Conservation (phyloP, 2,888 invertebrate genomes). For the Caenorhabditis imperialis region DNA sequence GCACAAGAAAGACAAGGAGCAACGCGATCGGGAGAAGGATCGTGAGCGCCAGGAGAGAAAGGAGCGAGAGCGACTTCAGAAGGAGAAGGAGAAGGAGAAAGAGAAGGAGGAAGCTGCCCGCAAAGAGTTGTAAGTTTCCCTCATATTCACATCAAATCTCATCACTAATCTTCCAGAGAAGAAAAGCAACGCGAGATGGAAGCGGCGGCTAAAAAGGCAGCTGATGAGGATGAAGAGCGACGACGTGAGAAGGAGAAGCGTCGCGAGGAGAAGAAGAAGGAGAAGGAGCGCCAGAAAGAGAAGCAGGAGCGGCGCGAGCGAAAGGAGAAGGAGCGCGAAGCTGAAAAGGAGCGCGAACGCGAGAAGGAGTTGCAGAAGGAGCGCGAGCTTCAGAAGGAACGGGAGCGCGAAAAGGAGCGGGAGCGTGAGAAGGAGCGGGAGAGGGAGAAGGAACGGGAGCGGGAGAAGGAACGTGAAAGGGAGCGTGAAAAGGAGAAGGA, state of each 20-base stretch:
- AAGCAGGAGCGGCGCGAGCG: constrained; percentile 39
- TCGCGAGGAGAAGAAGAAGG: constrained; percentile 25
- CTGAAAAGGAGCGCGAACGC: constrained; percentile 34
- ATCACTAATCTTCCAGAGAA: constrained; percentile 27
- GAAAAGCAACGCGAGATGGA: constrained; percentile 18
- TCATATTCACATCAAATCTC: too few relatives aligned
- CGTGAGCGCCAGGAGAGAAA: constrained; percentile 51
- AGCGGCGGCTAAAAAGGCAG: constrained; percentile 2
- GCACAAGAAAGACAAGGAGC: constrained; percentile 42
- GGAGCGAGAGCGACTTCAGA: constrained; percentile 52
- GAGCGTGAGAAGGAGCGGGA: constrained; percentile 29
- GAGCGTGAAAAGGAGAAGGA: constrained; percentile 34
- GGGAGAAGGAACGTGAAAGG: constrained; percentile 49
- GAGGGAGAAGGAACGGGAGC: constrained; percentile 17
- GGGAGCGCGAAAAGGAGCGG: constrained; percentile 30
- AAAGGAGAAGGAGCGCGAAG: constrained; percentile 33
- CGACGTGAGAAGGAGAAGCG: constrained; percentile 25
- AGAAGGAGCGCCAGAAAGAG: constrained; percentile 36
- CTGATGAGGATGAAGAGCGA: constrained; percentile 21
- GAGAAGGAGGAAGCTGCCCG: background rate
- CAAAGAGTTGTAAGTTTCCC: too few relatives aligned
- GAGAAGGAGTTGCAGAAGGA: constrained; percentile 29
- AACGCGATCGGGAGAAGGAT: constrained; percentile 39
- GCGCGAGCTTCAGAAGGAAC: constrained; percentile 38
- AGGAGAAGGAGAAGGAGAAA: constrained; percentile 34